These are phyloP conservation scores for Agonopterix subpropinquella DNA, from an alignment of 2,888 invertebrate species.

Conservation along the genomic window DNA sequence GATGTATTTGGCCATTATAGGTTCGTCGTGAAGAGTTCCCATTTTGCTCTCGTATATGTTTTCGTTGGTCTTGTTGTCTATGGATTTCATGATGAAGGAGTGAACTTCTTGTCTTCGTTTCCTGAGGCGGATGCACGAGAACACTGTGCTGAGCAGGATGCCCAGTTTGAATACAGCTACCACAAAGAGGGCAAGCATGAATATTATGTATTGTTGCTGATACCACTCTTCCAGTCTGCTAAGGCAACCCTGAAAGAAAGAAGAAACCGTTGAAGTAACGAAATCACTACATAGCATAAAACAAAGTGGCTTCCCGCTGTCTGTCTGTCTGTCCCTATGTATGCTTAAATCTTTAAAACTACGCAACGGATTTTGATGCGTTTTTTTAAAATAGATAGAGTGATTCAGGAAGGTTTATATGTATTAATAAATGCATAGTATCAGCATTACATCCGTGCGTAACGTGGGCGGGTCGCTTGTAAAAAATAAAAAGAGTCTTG, in stretches of 20 bases:
- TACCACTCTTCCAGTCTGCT: constrained; percentile 84
- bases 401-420: too few relatives aligned
- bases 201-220: constrained; percentile 82
- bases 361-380: too few relatives aligned
- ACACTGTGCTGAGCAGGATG: constrained; percentile 81
- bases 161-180: constrained; percentile 84
- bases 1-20: constrained; percentile 60
- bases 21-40: constrained; percentile 46
- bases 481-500: neutral
- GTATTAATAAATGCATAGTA: too few relatives aligned
- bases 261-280: neutral
- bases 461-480: too few relatives aligned
- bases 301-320: too few relatives aligned
- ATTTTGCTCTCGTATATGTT: constrained; percentile 59
- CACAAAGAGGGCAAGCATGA: constrained; percentile 79
- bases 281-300: too few relatives aligned
- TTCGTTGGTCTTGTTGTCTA: constrained; percentile 53
- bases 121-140: constrained; percentile 80
- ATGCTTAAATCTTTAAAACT: too few relatives aligned
- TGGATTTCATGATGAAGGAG: constrained; percentile 50
- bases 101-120: constrained; percentile 65
- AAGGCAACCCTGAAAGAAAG: constrained; percentile 81
- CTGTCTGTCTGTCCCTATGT: too few relatives aligned
- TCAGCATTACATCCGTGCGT: too few relatives aligned
- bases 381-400: too few relatives aligned